Evolutionary conservation across 92 coral and sea anemone species (phyloP), one percentile per base, ranked within the genome.

Genomic region (Porites lobata): DNA sequence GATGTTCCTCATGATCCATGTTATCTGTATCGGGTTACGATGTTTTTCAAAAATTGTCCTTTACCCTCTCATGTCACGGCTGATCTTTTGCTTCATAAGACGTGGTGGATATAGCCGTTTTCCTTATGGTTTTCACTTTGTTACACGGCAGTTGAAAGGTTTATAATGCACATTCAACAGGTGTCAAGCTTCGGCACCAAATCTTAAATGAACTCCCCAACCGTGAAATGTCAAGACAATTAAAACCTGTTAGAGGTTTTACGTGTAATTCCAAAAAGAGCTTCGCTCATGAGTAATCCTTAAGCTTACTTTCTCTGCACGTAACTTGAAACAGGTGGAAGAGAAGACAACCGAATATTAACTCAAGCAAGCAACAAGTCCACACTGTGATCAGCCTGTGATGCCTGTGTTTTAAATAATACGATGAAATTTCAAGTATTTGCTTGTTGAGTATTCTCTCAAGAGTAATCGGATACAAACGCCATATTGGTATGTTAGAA

Each of bases 291-390:
- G 56, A 32, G 12, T 83, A 69, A 72, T 61, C 80, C 19, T 72
- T 29, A 29, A 29, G 32, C 32, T 29, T 15, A 50, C 73, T 21
- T 73, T 62, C 70, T 21, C 64, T 63, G 54, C n/a, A n/a, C 70
- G 10, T 71, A 47, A 81, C 62, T 84, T 61, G 87, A 63, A 51
- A 84, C 87, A 62, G 87, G 2, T 75, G 87, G 74, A 73, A 84
- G 87, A 75, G 15, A 47, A n/a, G 76, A 11, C 71, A 54, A 19
- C 59, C 54, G 69, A 38, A 59, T 17, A 50, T 19, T 9, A 4
- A 32, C 17, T 19, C 63, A 29, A 57, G 50, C 38, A 26, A 81
- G 56, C 58, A 11, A 58, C 18, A 65, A 1, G n/a, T 9, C 51
- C 86, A 61, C 17, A 13, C 21, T 72, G 22, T 22, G 12, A 29